Evolutionary conservation across 2,113 vertebrate genomes (phyloP).

Genomic region (Mus spicilegus): DNA sequence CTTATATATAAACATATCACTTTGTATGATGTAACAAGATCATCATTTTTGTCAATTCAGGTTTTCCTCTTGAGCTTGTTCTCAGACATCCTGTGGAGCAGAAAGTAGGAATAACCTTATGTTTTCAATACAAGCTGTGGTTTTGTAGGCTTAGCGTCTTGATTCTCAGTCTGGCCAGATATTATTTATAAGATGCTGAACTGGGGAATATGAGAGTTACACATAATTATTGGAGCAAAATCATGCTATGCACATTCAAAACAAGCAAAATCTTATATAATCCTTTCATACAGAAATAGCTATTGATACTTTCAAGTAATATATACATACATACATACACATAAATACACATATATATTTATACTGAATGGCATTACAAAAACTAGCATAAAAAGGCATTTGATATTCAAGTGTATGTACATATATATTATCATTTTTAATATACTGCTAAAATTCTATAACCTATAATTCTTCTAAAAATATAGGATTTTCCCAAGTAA

Average conservation of each 20-base stretch:
- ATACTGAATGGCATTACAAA: neutral
- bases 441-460: neutral
- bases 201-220: neutral
- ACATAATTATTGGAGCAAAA: neutral
- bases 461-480: constrained; percentile 11
- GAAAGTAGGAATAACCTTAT: neutral
- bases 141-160: neutral
- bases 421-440: neutral
- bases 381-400: neutral
- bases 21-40: neutral
- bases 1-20: neutral
- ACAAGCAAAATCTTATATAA: neutral
- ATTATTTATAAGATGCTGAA: neutral
- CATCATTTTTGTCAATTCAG: neutral
- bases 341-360: neutral
- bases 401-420: neutral
- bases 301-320: neutral
- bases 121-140: neutral
- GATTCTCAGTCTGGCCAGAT: neutral
- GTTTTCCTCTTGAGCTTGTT: neutral
- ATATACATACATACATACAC: neutral
- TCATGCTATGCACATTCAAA: neutral
- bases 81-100: neutral
- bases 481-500: neutral
- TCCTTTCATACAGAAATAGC: neutral